phyloP scores from a whole-genome alignment of 2,797 vertebrate species.

The Phrynocephalus forsythii region DNA sequence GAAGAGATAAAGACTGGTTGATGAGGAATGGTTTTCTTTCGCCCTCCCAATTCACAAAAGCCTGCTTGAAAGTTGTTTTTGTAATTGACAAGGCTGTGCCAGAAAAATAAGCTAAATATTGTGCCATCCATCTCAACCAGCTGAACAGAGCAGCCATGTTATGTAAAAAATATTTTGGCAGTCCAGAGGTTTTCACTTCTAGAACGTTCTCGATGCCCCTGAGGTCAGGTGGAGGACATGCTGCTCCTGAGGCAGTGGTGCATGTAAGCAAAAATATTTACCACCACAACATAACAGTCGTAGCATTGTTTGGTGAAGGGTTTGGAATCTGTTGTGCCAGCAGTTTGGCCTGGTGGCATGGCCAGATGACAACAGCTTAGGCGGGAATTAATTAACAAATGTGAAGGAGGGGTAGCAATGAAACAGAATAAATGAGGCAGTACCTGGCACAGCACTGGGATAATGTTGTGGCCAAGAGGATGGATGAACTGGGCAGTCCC shows the following conservation, averaged over 20 bases:
- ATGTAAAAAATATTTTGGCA: conserved; percentile 53
- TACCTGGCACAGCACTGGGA: conserved; percentile 7
- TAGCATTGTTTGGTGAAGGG: neutral
- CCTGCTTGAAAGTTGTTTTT: conserved; percentile 26
- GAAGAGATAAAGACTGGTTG: conserved; percentile 36
- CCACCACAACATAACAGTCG: neutral
- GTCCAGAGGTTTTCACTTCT: conserved; percentile 45
- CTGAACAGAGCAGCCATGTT: conserved; percentile 19
- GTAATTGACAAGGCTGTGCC: conserved; percentile 12
- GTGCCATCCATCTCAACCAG: conserved; percentile 48
- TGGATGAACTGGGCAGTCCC: neutral
- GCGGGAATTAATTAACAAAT: conserved; percentile 22
- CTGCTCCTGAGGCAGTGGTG: conserved; percentile 18
- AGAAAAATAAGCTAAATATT: conserved; percentile 27
- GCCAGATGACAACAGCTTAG: neutral
- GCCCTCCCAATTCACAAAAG: conserved; percentile 23
- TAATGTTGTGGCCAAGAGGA: neutral
- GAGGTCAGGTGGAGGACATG: conserved; percentile 48
- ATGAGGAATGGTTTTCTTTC: conserved; percentile 40
- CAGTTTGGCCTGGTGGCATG: neutral
- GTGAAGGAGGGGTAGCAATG: neutral
- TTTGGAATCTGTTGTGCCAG: neutral
- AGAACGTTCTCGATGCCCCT: conserved; percentile 33
- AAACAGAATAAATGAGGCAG: conserved; percentile 4
- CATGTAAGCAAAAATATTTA: neutral